Evolutionary conservation across 2,797 vertebrate species (phyloP).

Genomic region (Taeniopygia guttata): DNA sequence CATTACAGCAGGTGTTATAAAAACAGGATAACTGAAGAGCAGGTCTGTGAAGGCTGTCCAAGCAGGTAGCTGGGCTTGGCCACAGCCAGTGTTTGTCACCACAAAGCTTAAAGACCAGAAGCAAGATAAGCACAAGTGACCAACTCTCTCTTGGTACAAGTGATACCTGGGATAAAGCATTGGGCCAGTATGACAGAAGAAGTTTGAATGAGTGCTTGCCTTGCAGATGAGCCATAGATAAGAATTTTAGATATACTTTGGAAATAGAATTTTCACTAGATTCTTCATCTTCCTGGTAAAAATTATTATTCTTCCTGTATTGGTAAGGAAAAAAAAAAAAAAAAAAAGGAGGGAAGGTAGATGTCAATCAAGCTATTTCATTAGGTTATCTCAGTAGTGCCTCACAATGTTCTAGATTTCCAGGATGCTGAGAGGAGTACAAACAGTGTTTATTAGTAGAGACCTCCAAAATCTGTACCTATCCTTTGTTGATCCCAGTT

Average conservation of each 20-base stretch:
- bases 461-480: background rate
- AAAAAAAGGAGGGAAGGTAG: background rate
- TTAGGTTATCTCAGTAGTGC: background rate
- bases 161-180: background rate
- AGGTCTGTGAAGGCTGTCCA: background rate
- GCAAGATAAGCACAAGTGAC: fast-evolving
- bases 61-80: background rate
- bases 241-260: background rate
- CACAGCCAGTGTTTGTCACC: background rate
- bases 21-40: background rate
- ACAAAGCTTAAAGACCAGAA: background rate
- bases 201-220: background rate
- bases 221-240: background rate
- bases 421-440: fast-evolving
- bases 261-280: background rate
- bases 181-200: background rate
- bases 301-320: too few species aligned
- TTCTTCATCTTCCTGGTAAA: background rate
- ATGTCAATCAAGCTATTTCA: fast-evolving
- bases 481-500: background rate
- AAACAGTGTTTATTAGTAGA: background rate
- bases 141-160: background rate
- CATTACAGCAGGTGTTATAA: background rate
- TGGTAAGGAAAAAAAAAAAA: too few species aligned
- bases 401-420: background rate